Base-by-base conservation (phyloP, 2,113 vertebrate genomes). In the Polypterus bichir region DNA sequence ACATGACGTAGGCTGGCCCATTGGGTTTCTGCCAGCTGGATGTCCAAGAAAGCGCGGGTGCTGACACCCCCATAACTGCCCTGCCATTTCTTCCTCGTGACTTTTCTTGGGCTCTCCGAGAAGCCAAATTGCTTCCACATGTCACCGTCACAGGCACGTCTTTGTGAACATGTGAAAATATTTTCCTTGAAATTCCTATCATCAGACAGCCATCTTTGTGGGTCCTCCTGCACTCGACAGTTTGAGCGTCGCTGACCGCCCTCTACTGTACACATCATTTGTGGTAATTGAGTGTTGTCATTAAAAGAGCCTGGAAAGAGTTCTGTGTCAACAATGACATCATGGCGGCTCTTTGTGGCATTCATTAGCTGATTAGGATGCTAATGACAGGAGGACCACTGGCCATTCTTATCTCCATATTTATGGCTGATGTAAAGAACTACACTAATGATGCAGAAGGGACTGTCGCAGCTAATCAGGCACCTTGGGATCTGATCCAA, bases 131-230 rank as follows among this genome's bases (percentile, higher is more conserved):
- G 62, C 5, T 63, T 54, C 65, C 65, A 66, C 54, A 59, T 66
- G 65, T 62, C n/a, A 9, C 60, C 6, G 47, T 11, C 56, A 54
- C 47, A 57, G 65, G 49, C 60, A 9, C 48, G 54, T 59, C 56
- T 59, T 59, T 54, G 57, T 63, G 60, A 66, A 66, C 65, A 66
- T 66, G 49, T 66, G 65, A 66, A 66, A 63, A 66, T 59, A 66
- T 66, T 66, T 66, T 62, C 3, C 8, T 54, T 62, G 9, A 54
- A 53, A 62, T 62, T 62, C 61, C 44, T 62, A 52, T 62, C 61
- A 62, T 62, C 61, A 62, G 54, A 62, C 53, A 62, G 51, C 61
- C 46, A 62, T 62, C 61, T 62, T 62, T 49, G 54, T 62, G 54
- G 47, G 49, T 7, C 52, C 45, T 44, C 54, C 27, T 62, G 49